A percentile compares a stretch with the other conserved stretches of the same genome.
Evolutionary conservation across 2,888 invertebrate genomes (phyloP).

Genomic region (Aphelenchoides bicaudatus): DNA sequence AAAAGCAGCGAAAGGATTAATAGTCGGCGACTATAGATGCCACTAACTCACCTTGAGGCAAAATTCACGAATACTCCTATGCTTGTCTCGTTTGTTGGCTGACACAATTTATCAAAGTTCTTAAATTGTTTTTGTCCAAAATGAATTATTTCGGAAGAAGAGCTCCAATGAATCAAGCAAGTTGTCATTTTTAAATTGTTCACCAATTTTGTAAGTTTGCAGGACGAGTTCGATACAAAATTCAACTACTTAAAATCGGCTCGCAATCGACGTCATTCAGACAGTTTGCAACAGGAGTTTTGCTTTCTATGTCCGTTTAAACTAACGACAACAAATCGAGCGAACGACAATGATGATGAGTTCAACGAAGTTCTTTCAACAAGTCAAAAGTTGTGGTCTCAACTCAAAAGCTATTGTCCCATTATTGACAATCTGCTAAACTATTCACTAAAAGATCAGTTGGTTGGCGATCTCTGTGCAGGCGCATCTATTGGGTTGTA

Average conservation of each 20-base stretch:
- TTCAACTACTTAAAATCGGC: constrained; percentile 37
- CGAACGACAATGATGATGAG: not conserved
- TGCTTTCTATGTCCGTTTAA: too few relatives aligned
- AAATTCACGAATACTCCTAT: too few relatives aligned
- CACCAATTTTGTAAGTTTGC: constrained; percentile 21
- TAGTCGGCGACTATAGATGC: too few relatives aligned
- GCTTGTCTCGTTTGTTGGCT: too few relatives aligned
- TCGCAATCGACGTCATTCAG: constrained; percentile 27
- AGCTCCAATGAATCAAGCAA: constrained; percentile 41
- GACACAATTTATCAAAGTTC: too few relatives aligned
- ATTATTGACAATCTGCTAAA: constrained; percentile 30
- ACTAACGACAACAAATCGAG: not conserved
- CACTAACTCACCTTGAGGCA: too few relatives aligned
- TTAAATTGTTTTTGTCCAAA: constrained; percentile 10
- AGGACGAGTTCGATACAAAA: constrained; percentile 45
- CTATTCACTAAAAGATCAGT: constrained; percentile 30
- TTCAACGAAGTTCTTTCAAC: not conserved
- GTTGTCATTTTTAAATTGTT: constrained; percentile 2
- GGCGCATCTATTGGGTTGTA: constrained; percentile 36
- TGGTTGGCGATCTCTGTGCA: constrained; percentile 36
- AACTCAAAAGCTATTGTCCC: constrained; percentile 28
- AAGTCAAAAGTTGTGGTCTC: not conserved
- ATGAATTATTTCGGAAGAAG: constrained; percentile 21
- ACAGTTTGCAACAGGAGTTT: constrained; percentile 22
- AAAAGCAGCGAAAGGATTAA: too few relatives aligned